Percentiles rank a stretch among this genome's conserved stretches.
Evolutionary conservation across 2,113 vertebrate species (phyloP).

Genomic region (Eretmochelys imbricata): DNA sequence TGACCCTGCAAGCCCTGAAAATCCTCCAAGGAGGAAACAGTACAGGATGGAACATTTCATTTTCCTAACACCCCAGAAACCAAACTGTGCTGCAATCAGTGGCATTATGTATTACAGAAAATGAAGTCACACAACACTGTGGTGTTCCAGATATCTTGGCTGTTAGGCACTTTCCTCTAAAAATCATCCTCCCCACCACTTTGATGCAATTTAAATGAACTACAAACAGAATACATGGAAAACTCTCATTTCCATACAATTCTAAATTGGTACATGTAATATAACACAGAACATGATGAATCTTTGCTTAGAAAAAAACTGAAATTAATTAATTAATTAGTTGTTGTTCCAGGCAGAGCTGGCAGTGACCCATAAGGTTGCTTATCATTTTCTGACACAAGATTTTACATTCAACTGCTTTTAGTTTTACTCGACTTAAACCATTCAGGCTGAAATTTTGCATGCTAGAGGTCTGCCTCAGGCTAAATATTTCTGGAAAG

Average conservation of each 20-base stretch:
- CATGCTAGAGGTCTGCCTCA: neutral
- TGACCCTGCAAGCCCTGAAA: conserved; percentile 58
- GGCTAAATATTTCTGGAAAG: neutral
- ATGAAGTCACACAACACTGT: conserved; percentile 55
- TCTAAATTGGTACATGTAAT: neutral
- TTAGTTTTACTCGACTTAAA: conserved; percentile 38
- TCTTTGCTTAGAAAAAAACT: conserved; percentile 15
- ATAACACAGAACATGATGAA: conserved; percentile 28
- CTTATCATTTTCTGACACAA: neutral
- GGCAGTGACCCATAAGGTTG: neutral
- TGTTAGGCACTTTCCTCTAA: conserved; percentile 56
- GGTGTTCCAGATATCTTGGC: conserved; percentile 58
- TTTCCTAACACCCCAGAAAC: conserved; percentile 38
- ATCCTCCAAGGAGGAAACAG: conserved; percentile 67
- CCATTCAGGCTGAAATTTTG: conserved; percentile 16
- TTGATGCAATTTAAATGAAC: conserved; percentile 7
- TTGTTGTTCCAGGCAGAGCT: conserved; percentile 23
- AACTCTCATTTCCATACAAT: neutral
- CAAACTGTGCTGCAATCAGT: conserved; percentile 57
- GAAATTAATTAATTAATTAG: neutral
- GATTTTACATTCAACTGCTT: neutral
- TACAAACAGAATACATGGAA: neutral
- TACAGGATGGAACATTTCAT: conserved; percentile 53
- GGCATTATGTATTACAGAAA: accelerated
- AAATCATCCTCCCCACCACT: conserved; percentile 17